Base-by-base conservation (phyloP, 2,797 vertebrate species). In the Sebastolobus altivelis region DNA sequence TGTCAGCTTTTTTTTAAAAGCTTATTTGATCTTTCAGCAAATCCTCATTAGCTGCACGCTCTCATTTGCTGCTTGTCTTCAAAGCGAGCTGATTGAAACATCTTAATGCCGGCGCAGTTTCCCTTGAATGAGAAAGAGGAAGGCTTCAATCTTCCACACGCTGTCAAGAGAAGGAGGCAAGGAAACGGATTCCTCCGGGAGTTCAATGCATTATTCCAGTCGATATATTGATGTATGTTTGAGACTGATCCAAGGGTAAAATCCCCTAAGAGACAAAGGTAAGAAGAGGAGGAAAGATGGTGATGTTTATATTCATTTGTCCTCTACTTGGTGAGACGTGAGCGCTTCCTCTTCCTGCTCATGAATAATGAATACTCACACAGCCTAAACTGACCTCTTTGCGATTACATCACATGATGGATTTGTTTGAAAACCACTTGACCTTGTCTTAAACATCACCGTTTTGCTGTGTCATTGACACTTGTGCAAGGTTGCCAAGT, bases 231-330 rank as follows among this genome's bases (percentile, higher is more conserved):
- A 94, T 87, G 84, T 71, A 90, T 83, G 87, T 87, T 76, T 82
- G 79, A 91, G 89, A 84, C 81, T 85, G 86, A 93, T 94, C 87
- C 91, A 91, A 92, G 92, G 92, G 86, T 91, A 87, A 91, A 88
- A 89, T 80, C 88, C 84, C 88, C 84, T 86, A 79, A 22, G 87
- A 92, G 88, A 90, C 78, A 86, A 79, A 72, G 69, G 88, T 85
- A 86, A 80, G 79, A 81, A 72, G 82, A 87, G 75, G 65, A 61
- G 46, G 80, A 79, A 77, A 61, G 87, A 77, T 65, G 68, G 81
- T 75, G 81, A 88, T 93, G 89, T 93, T 94, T 90, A 86, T 93
- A 92, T 93, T 92, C 83, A 88, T 92, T 91, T 90, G 85, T 89
- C 87, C 91, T 93, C 87, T 86, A 33, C 79, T 84, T 31, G 85